Base-by-base conservation (phyloP, 2,888 invertebrate genomes). In the Epicampocera succincta region DNA sequence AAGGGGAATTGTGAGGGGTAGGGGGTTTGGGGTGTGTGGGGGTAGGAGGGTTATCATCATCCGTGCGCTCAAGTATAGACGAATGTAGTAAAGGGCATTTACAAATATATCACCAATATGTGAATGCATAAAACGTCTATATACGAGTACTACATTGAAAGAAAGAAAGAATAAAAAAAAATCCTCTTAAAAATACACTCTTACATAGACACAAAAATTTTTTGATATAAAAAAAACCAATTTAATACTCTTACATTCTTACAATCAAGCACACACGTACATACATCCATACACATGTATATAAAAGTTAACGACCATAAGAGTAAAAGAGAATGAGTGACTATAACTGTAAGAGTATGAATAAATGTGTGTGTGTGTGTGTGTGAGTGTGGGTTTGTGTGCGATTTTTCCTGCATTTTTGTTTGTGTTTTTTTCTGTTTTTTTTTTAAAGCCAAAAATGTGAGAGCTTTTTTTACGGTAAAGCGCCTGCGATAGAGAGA, bases 401-500 rank as follows among this genome's bases (percentile, higher is more conserved):
- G 61, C 60, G 44, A 33, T 33, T 33, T 33, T 33, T 33, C 33
- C 21, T 54, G 33, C 44, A 40, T 69, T 11, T 12, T 54, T 17
- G 12, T 25, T 52, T 56, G 15, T 50, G 38, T 71, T 72, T 33
- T 63, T 25, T 63, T 5, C 3, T 33, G 33, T 40, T 25, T n/a
- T n/a, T 42, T 52, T 68, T 61, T 63, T 80, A 72, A 58, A 69
- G 66, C 54, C 65, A 79, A 68, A 75, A 80, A 80, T 78, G 65
- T 83, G 78, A 79, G 77, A 77, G 71, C 40, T 82, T 71, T 77
- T 80, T 78, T 63, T 65, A 66, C 46, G 52, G 68, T 19, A 75
- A 68, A 73, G 80, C 82, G 73, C 84, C 82, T 80, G 80, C 83
- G 84, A 83, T 83, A 80, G 80, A 78, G 80, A 81, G 84, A 84